Base-by-base conservation (phyloP, 2,888 invertebrate genomes). In the Sepiola atlantica region DNA sequence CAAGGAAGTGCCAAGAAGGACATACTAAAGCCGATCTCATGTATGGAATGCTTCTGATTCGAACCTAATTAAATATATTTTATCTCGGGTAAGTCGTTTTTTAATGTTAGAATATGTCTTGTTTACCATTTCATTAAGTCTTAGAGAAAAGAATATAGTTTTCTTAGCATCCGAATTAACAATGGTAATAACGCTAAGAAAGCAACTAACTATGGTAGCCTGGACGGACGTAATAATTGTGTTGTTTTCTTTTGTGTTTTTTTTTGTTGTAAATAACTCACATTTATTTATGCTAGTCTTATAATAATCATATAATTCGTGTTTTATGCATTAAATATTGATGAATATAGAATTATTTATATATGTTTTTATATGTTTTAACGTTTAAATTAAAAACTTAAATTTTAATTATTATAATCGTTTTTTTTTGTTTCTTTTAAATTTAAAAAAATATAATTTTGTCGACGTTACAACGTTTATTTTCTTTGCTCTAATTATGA, bases 1-100 rank as follows among this genome's bases (percentile, higher is more conserved):
- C 77, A 77, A 77, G 77, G 77, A 77, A 77, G 77, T 77, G 77
- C 77, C 16, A 77, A 77, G n/a, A n/a, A 57, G n/a, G 77, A 77
- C 77, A n/a, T 77, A 16, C n/a, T 45, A 45, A 45, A 77, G n/a
- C n/a, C n/a, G n/a, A n/a, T n/a, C n/a, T n/a, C 77, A 77, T 77
- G n/a, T 16, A 77, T 77, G n/a, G 77, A 77, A 77, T 77, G 77
- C 4, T 77, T 77, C 77, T 32, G n/a, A 32, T 77, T 77, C 77
- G n/a, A n/a, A 77, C 77, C 77, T 77, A 21, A 77, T 77, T 77
- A 77, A 32, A 77, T 77, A 12, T 77, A 77, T 77, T 77, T 77
- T 77, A n/a, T 4, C 77, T 77, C n/a, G n/a, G 77, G 77, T 77
- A 77, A 77, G 77, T 77, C n/a, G n/a, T 14, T 77, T 77, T 77